Evolutionary conservation across 2,797 vertebrate species (phyloP), one percentile per base, ranked within the genome.

Genomic region (Dallia pectoralis): DNA sequence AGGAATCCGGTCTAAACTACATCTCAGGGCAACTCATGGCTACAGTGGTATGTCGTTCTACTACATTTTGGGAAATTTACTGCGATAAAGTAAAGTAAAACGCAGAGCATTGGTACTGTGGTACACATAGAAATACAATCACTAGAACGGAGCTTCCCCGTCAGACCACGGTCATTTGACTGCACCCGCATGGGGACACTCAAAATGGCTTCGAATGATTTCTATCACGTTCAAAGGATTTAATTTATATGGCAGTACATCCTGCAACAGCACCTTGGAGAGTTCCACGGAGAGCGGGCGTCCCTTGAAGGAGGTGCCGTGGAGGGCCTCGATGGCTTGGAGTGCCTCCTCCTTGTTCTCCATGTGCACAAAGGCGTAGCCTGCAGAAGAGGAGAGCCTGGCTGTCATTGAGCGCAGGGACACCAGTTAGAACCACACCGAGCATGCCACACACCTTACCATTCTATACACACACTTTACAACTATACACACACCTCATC

Each of bases 341-440:
- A 96, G 94, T 0, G 97, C 97, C 75, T 98, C 97, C 76, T 97
- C 97, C 91, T 99, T 97, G 88, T 95, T 98, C 91, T 98, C 96
- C 97, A 99, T 98, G 93, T 99, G 97, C 85, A 99, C 97, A 85
- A 99, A 99, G 91, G 97, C 97, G 81, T 97, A 99, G 89, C 98
- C 97, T 98, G 93, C 82, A 71, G 93, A 89, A 79, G 82, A 91
- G 91, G 91, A 94, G 91, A 93, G 81, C 79, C 80, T 81, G 83
- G 85, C 82, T 88, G 86, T 91, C 84, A 89, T 84, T 88, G 82
- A 85, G 78, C 81, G 77, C 81, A 89, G 85, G 80, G 75, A 87
- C 76, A 89, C 81, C 76, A 82, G 74, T 88, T 86, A 87, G 81
- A 78, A 82, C 76, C 77, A 74, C 72, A 51, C 32, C 81, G 77